These are phyloP conservation scores for Dasyornis broadbenti DNA, from an alignment of 2,113 vertebrate species.

Conservation along the genomic window DNA sequence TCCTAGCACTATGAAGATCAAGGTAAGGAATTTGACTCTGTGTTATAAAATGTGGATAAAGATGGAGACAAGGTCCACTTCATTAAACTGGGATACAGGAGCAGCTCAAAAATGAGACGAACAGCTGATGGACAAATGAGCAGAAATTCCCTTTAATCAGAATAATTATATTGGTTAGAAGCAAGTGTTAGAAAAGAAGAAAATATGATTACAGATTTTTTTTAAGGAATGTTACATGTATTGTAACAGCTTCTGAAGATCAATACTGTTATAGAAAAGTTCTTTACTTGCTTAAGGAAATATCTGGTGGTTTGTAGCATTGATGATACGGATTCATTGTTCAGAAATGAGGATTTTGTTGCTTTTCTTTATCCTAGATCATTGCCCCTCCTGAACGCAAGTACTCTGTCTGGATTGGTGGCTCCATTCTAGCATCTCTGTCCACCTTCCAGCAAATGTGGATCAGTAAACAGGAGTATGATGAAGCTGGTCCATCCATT, in stretches of 20 bases:
- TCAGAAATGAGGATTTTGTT: not conserved
- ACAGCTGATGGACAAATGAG: not conserved
- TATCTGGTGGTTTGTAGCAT: not conserved
- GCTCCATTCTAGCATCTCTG: slow-evolving; percentile 82
- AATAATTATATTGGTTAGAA: not conserved
- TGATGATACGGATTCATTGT: not conserved
- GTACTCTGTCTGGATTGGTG: slow-evolving; percentile 84
- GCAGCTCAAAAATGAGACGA: not conserved
- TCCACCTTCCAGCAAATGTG: slow-evolving; percentile 96
- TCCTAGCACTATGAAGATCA: slow-evolving; percentile 95
- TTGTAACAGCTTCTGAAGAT: not conserved
- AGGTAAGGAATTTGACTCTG: slow-evolving; percentile 68
- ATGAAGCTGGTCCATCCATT: slow-evolving; percentile 91
- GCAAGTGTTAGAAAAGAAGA: not conserved
- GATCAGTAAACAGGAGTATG: slow-evolving; percentile 94
- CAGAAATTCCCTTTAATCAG: not conserved
- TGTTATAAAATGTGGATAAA: not conserved
- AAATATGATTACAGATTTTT: not conserved
- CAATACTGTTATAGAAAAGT: not conserved
- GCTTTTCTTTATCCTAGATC: slow-evolving; percentile 72
- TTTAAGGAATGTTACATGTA: not conserved
- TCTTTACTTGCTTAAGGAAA: not conserved
- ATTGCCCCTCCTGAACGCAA: slow-evolving; percentile 87
- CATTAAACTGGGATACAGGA: not conserved
- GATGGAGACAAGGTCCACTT: not conserved